A percentile compares a stretch with the other conserved stretches of the same genome.
These are phyloP conservation scores for Tetraneura akinire DNA, from an alignment of 1,140 invertebrate species.

Conservation along the genomic window DNA sequence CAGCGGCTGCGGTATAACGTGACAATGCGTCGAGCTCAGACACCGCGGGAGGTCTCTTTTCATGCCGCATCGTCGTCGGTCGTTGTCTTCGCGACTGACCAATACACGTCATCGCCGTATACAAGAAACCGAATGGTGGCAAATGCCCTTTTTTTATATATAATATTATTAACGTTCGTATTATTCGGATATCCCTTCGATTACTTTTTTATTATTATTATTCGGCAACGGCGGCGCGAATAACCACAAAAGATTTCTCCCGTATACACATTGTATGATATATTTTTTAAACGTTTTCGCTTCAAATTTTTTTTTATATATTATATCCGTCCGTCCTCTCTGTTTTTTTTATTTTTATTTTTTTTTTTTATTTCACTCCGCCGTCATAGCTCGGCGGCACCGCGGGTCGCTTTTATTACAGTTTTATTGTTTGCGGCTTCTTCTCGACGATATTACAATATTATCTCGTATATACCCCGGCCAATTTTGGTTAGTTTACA, in stretches of 20 bases:
- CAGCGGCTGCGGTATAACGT: neutral
- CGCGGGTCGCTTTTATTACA: neutral
- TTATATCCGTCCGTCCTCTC: too few relatives aligned
- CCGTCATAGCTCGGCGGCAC: neutral
- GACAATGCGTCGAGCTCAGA: slow-evolving; percentile 4
- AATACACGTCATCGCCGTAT: neutral
- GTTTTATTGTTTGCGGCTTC: slow-evolving; percentile 47
- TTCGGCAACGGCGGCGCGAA: neutral
- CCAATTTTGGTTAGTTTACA: slow-evolving; percentile 43
- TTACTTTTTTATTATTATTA: too few relatives aligned
- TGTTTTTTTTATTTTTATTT: neutral
- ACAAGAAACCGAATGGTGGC: too few relatives aligned
- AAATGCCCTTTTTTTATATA: slow-evolving; percentile 3
- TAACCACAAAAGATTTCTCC: slow-evolving; percentile 31
- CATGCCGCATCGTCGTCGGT: neutral
- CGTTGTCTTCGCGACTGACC: slow-evolving; percentile 12
- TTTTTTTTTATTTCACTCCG: neutral
- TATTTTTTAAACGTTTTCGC: slow-evolving; percentile 50
- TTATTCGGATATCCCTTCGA: slow-evolving; percentile 42
- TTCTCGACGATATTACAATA: neutral
- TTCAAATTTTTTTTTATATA: slow-evolving; percentile 32
- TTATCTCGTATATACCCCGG: slow-evolving; percentile 18
- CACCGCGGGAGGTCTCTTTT: slow-evolving; percentile 31
- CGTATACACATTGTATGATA: slow-evolving; percentile 23
- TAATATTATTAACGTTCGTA: neutral